Percentiles rank a stretch among this genome's conserved stretches.
Conservation (phyloP, 1,140 invertebrate genomes). For the Saxidomus purpurata region DNA sequence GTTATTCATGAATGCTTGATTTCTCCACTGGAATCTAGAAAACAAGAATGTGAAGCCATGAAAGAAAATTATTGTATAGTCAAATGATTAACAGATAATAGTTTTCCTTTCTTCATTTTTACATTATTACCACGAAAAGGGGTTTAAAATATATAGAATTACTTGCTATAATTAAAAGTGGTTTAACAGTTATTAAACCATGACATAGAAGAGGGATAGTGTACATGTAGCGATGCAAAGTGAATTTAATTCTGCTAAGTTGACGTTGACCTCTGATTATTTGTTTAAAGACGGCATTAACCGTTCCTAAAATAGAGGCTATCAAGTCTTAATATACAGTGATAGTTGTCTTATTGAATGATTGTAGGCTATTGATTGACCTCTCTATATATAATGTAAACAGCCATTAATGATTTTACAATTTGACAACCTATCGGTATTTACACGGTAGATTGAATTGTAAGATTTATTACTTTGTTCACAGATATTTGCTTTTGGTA, state of each 20-base stretch:
- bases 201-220: too few relatives aligned
- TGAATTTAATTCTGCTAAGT: too few relatives aligned
- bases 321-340: conserved; percentile 16
- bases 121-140: too few relatives aligned
- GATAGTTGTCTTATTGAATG: conserved; percentile 9
- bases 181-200: too few relatives aligned
- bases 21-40: background rate
- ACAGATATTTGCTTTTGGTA: conserved; percentile 15
- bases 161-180: too few relatives aligned
- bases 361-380: conserved; percentile 46
- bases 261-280: too few relatives aligned
- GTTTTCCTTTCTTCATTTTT: too few relatives aligned
- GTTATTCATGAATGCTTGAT: background rate
- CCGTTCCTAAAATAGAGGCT: background rate
- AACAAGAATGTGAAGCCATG: too few relatives aligned
- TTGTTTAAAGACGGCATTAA: background rate
- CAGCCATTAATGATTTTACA: conserved; percentile 42
- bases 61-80: too few relatives aligned
- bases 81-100: too few relatives aligned
- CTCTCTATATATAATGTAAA: conserved; percentile 45
- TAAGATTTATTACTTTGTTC: conserved; percentile 49
- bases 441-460: conserved; percentile 47
- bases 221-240: too few relatives aligned
- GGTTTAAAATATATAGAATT: too few relatives aligned
- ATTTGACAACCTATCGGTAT: conserved; percentile 47